These are phyloP conservation scores for Pseudonaja textilis DNA, from an alignment of 2,113 vertebrate genomes.

Conservation along the genomic window DNA sequence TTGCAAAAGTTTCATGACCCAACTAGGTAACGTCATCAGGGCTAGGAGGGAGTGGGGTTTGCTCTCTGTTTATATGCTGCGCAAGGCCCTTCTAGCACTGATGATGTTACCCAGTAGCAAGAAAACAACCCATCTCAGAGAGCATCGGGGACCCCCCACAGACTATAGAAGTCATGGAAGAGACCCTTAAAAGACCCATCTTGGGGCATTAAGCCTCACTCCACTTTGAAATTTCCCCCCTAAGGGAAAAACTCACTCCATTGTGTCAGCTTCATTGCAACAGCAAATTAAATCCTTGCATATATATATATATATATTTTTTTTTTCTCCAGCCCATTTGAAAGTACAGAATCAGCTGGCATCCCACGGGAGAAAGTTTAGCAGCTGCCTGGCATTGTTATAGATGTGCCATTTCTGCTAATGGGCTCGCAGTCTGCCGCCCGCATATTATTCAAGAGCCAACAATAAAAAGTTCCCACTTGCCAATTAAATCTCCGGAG, in stretches of 20 bases:
- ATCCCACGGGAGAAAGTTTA: not conserved
- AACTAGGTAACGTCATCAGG: no score
- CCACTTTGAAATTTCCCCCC: not conserved
- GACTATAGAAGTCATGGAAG: not conserved
- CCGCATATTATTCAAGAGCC: not conserved
- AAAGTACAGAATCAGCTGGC: not conserved
- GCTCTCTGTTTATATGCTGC: no score
- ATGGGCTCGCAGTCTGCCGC: not conserved
- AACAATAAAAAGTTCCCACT: not conserved
- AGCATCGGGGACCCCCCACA: no score
- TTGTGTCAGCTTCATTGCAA: not conserved
- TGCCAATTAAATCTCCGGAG: constrained; percentile 1
- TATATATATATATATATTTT: no score
- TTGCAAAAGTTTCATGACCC: no score
- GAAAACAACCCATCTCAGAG: no score
- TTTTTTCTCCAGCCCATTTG: not conserved
- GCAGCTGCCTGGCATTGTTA: not conserved
- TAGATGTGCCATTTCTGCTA: not conserved
- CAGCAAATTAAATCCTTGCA: not conserved
- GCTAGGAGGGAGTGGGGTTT: no score
- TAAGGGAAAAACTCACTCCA: not conserved
- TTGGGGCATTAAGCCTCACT: not conserved
- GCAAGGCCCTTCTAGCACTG: no score
- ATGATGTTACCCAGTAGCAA: no score
- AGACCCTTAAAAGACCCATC: not conserved